phyloP scores from a whole-genome alignment of 2,797 vertebrate species.

The Eulemur rubriventer region DNA sequence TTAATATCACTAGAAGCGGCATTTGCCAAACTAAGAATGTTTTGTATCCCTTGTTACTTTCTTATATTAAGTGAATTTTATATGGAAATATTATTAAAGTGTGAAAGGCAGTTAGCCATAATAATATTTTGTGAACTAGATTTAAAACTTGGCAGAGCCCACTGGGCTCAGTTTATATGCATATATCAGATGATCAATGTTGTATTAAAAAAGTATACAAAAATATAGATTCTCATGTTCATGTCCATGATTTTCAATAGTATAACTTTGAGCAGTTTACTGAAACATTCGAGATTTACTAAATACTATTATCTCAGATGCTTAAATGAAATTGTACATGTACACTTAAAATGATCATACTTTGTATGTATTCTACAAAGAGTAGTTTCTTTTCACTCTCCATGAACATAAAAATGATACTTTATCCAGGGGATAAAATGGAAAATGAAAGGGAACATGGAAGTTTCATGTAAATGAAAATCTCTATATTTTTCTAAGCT shows the following conservation, averaged over 20 bases:
- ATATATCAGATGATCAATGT: neutral
- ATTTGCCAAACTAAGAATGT: neutral
- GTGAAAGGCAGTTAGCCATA: neutral
- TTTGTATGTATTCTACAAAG: neutral
- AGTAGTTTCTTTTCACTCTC: neutral
- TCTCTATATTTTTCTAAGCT: neutral
- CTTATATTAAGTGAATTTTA: neutral
- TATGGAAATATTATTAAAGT: neutral
- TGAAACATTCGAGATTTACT: neutral
- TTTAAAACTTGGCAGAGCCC: neutral
- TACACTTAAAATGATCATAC: neutral
- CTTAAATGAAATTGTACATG: neutral
- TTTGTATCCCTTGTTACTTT: neutral
- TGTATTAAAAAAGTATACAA: neutral
- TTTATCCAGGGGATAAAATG: neutral
- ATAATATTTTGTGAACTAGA: neutral
- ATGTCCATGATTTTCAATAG: neutral
- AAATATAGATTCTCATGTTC: neutral
- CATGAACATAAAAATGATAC: too few relatives aligned
- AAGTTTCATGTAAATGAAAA: neutral
- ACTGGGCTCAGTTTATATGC: neutral
- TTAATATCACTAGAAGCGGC: neutral
- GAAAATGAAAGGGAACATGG: neutral
- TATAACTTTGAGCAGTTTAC: neutral
- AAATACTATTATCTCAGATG: neutral